These are phyloP conservation scores for Syrmaticus mikado DNA, from an alignment of 2,113 vertebrate species.

Conservation along the genomic window DNA sequence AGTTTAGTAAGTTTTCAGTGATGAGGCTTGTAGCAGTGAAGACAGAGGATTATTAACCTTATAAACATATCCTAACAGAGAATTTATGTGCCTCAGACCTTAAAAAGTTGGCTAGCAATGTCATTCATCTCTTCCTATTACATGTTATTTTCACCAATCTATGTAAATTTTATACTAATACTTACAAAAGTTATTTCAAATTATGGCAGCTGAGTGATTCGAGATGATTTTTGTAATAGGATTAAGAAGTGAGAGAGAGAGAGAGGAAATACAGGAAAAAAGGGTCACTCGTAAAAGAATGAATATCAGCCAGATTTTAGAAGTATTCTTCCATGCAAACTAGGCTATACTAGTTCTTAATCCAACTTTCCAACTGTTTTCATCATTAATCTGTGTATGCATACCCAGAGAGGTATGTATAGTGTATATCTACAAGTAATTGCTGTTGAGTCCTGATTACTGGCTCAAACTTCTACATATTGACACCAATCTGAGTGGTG, in stretches of 20 bases:
- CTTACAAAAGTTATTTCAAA: conserved; percentile 18
- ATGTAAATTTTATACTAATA: background rate
- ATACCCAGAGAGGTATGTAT: background rate
- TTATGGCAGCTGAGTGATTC: background rate
- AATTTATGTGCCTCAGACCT: background rate
- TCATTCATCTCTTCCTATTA: background rate
- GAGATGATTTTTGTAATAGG: background rate
- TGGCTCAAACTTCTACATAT: background rate
- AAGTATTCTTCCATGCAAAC: background rate
- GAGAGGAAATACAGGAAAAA: background rate
- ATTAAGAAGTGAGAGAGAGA: background rate
- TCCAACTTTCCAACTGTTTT: background rate
- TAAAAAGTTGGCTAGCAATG: background rate
- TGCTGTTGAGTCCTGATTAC: background rate
- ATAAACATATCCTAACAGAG: background rate
- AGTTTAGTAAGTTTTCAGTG: conserved; percentile 34
- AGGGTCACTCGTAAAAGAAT: background rate
- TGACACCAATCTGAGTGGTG: background rate
- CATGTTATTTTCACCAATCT: conserved; percentile 15
- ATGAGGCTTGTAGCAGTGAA: conserved; percentile 3
- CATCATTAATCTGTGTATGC: background rate
- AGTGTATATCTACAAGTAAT: background rate
- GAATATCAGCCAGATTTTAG: background rate
- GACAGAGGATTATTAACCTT: background rate
- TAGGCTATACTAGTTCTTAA: background rate